These are phyloP conservation scores for Chrysolina haemoptera DNA, from an alignment of 2,888 invertebrate species.

Conservation along the genomic window DNA sequence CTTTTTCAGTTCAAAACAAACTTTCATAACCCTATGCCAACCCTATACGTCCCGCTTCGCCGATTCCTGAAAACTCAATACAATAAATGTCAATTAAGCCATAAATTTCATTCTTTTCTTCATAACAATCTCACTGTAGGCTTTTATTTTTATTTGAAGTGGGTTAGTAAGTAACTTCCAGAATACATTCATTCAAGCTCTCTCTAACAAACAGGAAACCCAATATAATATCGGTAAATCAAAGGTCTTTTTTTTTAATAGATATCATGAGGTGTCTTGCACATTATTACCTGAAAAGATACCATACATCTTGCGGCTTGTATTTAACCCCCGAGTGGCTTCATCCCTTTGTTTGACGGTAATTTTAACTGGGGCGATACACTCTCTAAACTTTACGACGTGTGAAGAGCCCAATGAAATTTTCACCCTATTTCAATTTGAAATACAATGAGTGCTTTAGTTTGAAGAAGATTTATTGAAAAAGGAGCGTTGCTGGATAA, in stretches of 20 bases:
- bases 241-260: slow-evolving; percentile 13
- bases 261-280: slow-evolving; percentile 3
- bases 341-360: slow-evolving; percentile 56
- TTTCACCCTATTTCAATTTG: slow-evolving; percentile 68
- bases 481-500: slow-evolving; percentile 35
- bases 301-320: slow-evolving; percentile 54
- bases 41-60: neutral
- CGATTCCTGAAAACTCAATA: slow-evolving; percentile 9
- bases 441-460: slow-evolving; percentile 55
- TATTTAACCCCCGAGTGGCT: slow-evolving; percentile 50
- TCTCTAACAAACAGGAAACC: slow-evolving; percentile 2
- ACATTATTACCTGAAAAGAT: slow-evolving; percentile 56
- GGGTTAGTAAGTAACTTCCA: slow-evolving; percentile 7
- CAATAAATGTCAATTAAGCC: slow-evolving; percentile 26
- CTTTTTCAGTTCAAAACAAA: neutral
- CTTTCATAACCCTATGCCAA: neutral
- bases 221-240: slow-evolving; percentile 25
- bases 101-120: slow-evolving; percentile 21
- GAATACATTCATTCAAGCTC: neutral
- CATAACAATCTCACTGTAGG: neutral
- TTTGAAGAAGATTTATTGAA: slow-evolving; percentile 48
- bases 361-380: slow-evolving; percentile 60
- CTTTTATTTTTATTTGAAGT: slow-evolving; percentile 19
- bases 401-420: slow-evolving; percentile 65
- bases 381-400: slow-evolving; percentile 59